These are phyloP conservation scores for Noctua janthina DNA, from an alignment of 2,888 invertebrate genomes.

Conservation along the genomic window DNA sequence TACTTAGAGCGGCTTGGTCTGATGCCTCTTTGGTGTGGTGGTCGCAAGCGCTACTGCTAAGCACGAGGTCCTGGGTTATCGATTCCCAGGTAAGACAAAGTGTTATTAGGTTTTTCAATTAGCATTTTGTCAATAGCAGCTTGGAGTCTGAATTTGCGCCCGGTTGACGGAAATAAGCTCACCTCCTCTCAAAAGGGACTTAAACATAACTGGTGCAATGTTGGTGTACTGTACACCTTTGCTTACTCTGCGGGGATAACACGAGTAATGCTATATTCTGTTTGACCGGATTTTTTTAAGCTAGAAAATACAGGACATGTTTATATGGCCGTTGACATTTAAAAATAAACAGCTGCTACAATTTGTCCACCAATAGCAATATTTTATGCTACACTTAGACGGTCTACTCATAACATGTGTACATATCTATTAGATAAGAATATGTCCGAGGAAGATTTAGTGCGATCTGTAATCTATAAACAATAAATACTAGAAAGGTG, in stretches of 20 bases:
- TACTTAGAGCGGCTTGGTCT: background rate
- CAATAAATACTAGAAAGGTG: constrained; percentile 6
- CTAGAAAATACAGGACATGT: background rate
- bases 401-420: constrained; percentile 23
- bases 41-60: background rate
- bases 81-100: background rate
- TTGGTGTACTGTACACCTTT: too few relatives aligned
- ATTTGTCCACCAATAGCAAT: constrained; percentile 24
- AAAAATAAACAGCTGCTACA: constrained; percentile 34
- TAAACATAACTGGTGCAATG: too few relatives aligned
- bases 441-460: constrained; percentile 21
- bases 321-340: background rate
- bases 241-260: background rate
- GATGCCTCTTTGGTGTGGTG: background rate
- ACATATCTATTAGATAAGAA: constrained; percentile 41
- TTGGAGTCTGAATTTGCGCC: background rate
- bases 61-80: background rate
- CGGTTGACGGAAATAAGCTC: background rate
- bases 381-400: constrained; percentile 27
- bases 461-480: constrained; percentile 12
- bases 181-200: background rate
- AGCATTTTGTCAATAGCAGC: background rate
- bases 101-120: background rate
- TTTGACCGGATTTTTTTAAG: background rate
- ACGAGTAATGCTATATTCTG: background rate